These are phyloP conservation scores for Lepidothrix coronata DNA, from an alignment of 2,113 vertebrate genomes.

Conservation along the genomic window DNA sequence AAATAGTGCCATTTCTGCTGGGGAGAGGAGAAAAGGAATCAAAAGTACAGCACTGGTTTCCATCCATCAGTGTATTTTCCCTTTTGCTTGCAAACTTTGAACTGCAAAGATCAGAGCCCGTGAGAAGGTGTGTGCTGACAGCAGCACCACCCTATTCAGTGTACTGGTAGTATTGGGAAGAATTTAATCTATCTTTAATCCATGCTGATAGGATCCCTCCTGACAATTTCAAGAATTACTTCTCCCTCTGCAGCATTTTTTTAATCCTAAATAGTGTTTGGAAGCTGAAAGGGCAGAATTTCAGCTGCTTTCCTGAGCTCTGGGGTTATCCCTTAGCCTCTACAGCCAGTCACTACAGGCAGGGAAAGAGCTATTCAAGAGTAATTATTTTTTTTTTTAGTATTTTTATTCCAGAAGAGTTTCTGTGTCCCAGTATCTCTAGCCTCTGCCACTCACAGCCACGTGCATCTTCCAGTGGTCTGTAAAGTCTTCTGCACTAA, in stretches of 20 bases:
- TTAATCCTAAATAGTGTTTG: neutral
- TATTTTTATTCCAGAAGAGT: neutral
- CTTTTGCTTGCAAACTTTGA: neutral
- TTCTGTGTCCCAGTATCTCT: neutral
- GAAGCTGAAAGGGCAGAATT: neutral
- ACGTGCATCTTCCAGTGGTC: neutral
- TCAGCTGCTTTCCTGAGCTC: neutral
- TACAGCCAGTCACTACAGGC: neutral
- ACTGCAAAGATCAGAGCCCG: rapidly evolving
- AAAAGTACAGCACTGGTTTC: rapidly evolving
- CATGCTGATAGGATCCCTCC: neutral
- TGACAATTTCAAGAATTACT: neutral
- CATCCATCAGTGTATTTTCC: neutral
- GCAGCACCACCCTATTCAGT: neutral
- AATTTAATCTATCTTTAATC: neutral
- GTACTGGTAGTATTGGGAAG: neutral
- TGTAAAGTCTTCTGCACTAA: neutral
- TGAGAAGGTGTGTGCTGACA: neutral
- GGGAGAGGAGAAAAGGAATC: neutral
- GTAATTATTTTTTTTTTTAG: neutral
- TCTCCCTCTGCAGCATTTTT: neutral
- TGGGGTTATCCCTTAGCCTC: neutral
- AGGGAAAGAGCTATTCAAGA: neutral
- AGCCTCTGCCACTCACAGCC: neutral
- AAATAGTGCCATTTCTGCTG: neutral